Conservation (phyloP, 1,140 invertebrate species). For the Anadara kagoshimensis region DNA sequence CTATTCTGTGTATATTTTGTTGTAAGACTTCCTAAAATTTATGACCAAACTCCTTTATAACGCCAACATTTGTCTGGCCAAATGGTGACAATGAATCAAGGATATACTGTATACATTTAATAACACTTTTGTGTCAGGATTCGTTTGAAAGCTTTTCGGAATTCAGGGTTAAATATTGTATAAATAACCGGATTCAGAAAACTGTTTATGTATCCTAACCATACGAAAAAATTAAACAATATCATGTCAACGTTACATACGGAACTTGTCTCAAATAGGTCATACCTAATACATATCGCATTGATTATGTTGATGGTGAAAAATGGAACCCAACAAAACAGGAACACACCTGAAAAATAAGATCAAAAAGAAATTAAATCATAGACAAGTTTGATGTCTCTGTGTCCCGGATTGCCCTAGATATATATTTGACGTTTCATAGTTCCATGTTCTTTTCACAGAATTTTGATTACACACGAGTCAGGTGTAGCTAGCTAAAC, state of each 20-base stretch:
- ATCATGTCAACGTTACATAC: constrained; percentile 65
- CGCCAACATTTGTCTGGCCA: no score
- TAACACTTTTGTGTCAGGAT: constrained; percentile 79
- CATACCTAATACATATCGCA: constrained; percentile 86
- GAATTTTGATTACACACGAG: no score
- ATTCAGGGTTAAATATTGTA: constrained; percentile 99
- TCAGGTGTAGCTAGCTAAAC: no score
- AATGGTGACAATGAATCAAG: no score
- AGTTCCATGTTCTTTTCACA: no score
- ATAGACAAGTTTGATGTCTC: no score
- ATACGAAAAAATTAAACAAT: constrained; percentile 88
- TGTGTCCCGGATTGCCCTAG: no score
- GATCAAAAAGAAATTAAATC: constrained; percentile 29
- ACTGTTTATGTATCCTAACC: constrained; percentile 99
- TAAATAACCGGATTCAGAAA: constrained; percentile 98
- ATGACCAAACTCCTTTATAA: no score
- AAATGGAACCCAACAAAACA: constrained; percentile 99
- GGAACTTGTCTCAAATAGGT: constrained; percentile 49
- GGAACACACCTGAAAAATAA: constrained; percentile 87
- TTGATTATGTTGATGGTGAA: constrained; percentile 97
- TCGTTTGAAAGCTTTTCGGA: constrained; percentile 98
- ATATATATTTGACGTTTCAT: no score
- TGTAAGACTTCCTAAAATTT: no score
- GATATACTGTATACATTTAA: no score
- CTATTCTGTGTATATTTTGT: no score